Evolutionary conservation across 2,113 vertebrate species (phyloP), one percentile per base, ranked within the genome.

Genomic region (Cynoglossus semilaevis): DNA sequence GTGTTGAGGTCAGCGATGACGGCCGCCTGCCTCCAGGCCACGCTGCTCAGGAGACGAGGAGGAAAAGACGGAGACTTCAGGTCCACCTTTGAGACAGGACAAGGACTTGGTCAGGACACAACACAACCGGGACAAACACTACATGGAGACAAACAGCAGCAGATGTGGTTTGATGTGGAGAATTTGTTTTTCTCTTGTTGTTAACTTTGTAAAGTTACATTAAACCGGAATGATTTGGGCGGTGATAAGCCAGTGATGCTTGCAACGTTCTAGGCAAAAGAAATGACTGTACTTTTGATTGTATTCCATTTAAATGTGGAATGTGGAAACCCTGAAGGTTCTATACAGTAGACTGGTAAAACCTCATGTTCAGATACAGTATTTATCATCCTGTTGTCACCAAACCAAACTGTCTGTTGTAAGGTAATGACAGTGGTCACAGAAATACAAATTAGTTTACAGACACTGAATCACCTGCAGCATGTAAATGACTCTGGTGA

Each of bases 401-500:
- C 5, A 43, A 43, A 43, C 11, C 2, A 43, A 43, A 43, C 11
- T 29, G 6, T 29, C 22, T 29, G 22, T 6, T 29, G 22, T 29
- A 29, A 6, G 22, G 22, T 29, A 6, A 29, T 6, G 6, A 29
- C 22, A 29, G 22, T 29, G 2, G 2, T 6, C 22, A 29, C 6
- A 7, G 9, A 13, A 35, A 10, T 35, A 12, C 13, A 38, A 16
- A 58, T 52, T 37, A 13, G 6, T 51, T 22, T 17, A 19, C 7
- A 37, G 35, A 46, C n/a, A 1, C 16, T 6, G 5, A 46, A 74
- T 80, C 85, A 99, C 97, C 93, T 99, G 97, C 56, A 92, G 86
- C 86, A 98, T 86, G 82, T 92, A 95, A 67, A 94, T 67, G 51
- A 97, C 92, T 81, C 90, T 91, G 67, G 95, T 94, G 52, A 92